Base-by-base conservation (phyloP, 2,113 vertebrate genomes). In the Xiphophorus couchianus region DNA sequence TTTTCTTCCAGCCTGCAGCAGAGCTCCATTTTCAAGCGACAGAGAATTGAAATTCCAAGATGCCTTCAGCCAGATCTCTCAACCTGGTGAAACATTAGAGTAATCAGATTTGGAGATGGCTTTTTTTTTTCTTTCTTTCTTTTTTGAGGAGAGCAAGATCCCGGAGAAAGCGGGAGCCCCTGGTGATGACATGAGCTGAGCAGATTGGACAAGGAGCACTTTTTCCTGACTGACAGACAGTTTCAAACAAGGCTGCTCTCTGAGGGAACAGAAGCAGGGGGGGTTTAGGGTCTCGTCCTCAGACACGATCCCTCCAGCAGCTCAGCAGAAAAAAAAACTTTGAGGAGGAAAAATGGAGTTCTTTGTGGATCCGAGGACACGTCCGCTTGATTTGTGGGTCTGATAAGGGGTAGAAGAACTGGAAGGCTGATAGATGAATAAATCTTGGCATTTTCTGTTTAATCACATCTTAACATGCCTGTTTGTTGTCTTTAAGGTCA, bases 61-160 rank as follows among this genome's bases (percentile, higher is more conserved):
- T 44, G 71, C 82, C 81, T 75, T 79, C 66, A 58, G 83, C 81
- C 82, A 91, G 85, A 88, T 91, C 87, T 90, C 78, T 91, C 89
- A 87, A 83, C 78, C 84, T 80, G 84, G 86, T 90, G 86, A 88
- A 90, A 84, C 85, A 71, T 72, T 85, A 77, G 85, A 90, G 86
- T 90, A 92, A 93, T 93, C 83, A 77, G 77, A 91, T 92, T 87
- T 87, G 75, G 77, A 88, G 86, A 85, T 14, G 68, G 71, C 78
- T 85, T 74, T 82, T 84, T 84, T 81, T 15, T 13, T n/a, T 4
- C 19, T 54, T 33, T 27, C 73, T 80, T 85, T 84, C 84, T 81
- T 48, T 17, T 29, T 13, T 22, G 35, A 48, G 73, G 83, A 72
- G 76, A 80, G 76, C 64, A 76, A 76, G 80, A 79, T 73, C 66